Evolutionary conservation across 2,888 invertebrate genomes (phyloP), one percentile per base, ranked within the genome.

Genomic region (Drepanosiphum platanoidis): DNA sequence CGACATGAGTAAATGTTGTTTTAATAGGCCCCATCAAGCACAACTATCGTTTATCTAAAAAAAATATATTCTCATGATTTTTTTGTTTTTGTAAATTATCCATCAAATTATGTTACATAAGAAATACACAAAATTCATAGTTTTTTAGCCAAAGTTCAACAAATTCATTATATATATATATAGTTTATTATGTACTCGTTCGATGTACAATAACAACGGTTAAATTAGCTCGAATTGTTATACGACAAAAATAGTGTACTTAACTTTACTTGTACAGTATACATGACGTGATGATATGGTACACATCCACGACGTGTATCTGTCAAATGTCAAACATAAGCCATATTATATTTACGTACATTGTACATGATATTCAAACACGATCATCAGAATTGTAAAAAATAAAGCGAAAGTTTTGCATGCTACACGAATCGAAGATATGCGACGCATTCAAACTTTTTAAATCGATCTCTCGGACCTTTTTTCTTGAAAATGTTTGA

Each of bases 401-500:
- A 77, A 61, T 3, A n/a, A n/a, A n/a, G n/a, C n/a, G n/a, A 70
- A 70, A 8, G 70, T 9, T 61, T 15, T 27, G 30, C 4, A 27
- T 36, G n/a, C 27, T 77, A 15, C 42, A 66, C 11, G 66, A 22
- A 78, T 42, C 64, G 13, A 66, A 78, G 66, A 66, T n/a, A 64
- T 18, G 18, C 9, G 39, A 61, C 36, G 1, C 18, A 64, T 58
- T 58, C 46, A 46, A 74, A 74, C 46, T 46, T 46, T 34, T 11
- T 27, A 58, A 77, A 27, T 61, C 34, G 58, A 36, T 75, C 3
- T 5, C n/a, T n/a, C n/a, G n/a, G n/a, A n/a, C n/a, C n/a, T n/a
- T 61, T 61, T 77, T 52, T 27, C 70, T 18, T 27, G 4, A 2
- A 18, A 61, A 77, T 3, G 22, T 15, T 66, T 64, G 66, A 78